Evolutionary conservation across 2,113 vertebrate genomes (phyloP).

Genomic region (Ctenodactylus gundi): DNA sequence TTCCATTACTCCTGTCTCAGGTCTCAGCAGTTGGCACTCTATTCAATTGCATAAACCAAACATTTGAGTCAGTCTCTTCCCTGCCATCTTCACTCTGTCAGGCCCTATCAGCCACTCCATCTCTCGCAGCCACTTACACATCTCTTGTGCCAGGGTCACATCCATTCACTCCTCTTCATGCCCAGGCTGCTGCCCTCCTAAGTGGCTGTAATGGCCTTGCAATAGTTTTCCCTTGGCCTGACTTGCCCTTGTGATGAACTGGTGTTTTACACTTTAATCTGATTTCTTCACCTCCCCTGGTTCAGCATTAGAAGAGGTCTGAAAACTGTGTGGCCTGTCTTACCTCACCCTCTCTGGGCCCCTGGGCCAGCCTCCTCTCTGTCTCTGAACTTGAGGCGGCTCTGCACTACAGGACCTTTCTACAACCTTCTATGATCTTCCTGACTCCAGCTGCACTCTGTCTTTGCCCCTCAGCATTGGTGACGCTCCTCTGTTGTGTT

Average conservation of each 20-base stretch:
- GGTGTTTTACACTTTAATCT: neutral
- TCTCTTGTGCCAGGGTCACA: neutral
- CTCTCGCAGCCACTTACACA: too few species aligned
- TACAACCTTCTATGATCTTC: neutral
- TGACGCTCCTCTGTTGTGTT: neutral
- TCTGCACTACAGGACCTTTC: neutral
- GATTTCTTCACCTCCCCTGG: neutral
- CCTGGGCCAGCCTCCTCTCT: neutral
- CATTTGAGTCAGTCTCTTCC: fast-evolving
- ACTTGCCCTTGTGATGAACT: neutral
- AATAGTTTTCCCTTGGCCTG: too few species aligned
- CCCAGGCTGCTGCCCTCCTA: too few species aligned
- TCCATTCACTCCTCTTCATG: neutral
- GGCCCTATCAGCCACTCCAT: neutral
- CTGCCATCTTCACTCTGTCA: neutral
- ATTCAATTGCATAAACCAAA: neutral
- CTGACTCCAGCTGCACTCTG: neutral
- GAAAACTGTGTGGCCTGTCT: neutral
- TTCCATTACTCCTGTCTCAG: neutral
- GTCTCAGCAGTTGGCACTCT: too few species aligned
- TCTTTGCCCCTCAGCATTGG: neutral
- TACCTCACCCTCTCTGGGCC: neutral
- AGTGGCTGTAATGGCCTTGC: neutral
- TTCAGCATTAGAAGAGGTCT: neutral
- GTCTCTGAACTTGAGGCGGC: neutral